phyloP scores from a whole-genome alignment of 2,888 invertebrate genomes.

The Serrognathus titanus region DNA sequence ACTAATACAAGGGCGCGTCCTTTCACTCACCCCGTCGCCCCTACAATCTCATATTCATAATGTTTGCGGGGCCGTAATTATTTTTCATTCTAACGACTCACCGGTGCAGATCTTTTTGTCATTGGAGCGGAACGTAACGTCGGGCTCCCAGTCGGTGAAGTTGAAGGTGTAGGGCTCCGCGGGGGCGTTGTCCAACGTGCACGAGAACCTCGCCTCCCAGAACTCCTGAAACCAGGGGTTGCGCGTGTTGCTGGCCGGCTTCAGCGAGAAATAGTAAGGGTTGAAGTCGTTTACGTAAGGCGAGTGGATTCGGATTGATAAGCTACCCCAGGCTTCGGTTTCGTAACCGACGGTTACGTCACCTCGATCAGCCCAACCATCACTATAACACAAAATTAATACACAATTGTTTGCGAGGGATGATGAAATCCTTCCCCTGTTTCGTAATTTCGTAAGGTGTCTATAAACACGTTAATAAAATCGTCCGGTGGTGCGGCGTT shows the following conservation, averaged over 20 bases:
- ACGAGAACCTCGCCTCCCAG: constrained; percentile 71
- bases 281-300: constrained; percentile 65
- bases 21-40: no score
- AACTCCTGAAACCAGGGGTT: constrained; percentile 77
- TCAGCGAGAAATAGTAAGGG: constrained; percentile 63
- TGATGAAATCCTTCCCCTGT: no score
- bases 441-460: no score
- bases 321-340: constrained; percentile 63
- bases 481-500: no score
- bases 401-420: background rate
- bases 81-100: no score
- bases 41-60: no score
- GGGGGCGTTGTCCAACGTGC: constrained; percentile 43
- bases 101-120: no score
- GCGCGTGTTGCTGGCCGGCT: constrained; percentile 59
- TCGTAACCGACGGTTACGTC: constrained; percentile 71
- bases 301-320: constrained; percentile 73
- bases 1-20: no score
- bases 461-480: no score
- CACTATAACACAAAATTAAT: constrained; percentile 49
- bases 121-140: no score
- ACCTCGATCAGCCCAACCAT: constrained; percentile 72
- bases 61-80: no score
- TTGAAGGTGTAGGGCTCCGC: background rate
- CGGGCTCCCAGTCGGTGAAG: no score